phyloP scores from a whole-genome alignment of 2,113 vertebrate genomes.

The Poeciliopsis prolifica region DNA sequence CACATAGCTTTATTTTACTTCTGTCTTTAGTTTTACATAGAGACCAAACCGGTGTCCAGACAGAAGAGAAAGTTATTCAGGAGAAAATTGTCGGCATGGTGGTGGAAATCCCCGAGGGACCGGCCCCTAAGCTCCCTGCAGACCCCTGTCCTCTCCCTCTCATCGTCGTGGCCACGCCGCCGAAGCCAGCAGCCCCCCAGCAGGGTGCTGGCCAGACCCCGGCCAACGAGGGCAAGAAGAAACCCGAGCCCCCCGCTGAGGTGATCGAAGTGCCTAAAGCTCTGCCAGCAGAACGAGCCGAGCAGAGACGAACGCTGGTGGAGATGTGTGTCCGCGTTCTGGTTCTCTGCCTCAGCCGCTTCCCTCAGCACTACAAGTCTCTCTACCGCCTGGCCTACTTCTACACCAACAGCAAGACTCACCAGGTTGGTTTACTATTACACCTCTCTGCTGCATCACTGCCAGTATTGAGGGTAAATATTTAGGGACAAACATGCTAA shows the following conservation, averaged over 20 bases:
- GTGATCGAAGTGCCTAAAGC: slow-evolving; percentile 82
- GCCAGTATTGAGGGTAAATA: background rate
- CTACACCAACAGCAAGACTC: slow-evolving; percentile 90
- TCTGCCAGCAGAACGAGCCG: slow-evolving; percentile 82
- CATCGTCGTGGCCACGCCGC: slow-evolving; percentile 55
- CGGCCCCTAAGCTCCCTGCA: slow-evolving; percentile 67
- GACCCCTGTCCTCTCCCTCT: slow-evolving; percentile 54
- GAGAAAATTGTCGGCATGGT: slow-evolving; percentile 76
- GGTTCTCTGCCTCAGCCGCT: slow-evolving; percentile 92
- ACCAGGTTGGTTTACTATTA: slow-evolving; percentile 82
- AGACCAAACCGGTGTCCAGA: slow-evolving; percentile 50
- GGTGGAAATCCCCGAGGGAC: slow-evolving; percentile 65
- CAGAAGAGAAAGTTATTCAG: slow-evolving; percentile 69
- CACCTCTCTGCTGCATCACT: background rate
- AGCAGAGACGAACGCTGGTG: slow-evolving; percentile 90
- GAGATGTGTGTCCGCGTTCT: slow-evolving; percentile 90
- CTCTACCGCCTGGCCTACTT: slow-evolving; percentile 95
- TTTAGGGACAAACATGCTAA: background rate
- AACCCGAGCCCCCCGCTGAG: slow-evolving; percentile 78
- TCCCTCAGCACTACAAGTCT: slow-evolving; percentile 99
- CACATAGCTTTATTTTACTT: background rate
- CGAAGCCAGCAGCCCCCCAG: slow-evolving; percentile 61
- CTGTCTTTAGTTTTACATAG: slow-evolving; percentile 46
- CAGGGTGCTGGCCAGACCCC: slow-evolving; percentile 53
- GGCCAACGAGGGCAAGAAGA: slow-evolving; percentile 82